phyloP scores from a whole-genome alignment of 2,888 invertebrate species.

The Galerucella calmariensis region DNA sequence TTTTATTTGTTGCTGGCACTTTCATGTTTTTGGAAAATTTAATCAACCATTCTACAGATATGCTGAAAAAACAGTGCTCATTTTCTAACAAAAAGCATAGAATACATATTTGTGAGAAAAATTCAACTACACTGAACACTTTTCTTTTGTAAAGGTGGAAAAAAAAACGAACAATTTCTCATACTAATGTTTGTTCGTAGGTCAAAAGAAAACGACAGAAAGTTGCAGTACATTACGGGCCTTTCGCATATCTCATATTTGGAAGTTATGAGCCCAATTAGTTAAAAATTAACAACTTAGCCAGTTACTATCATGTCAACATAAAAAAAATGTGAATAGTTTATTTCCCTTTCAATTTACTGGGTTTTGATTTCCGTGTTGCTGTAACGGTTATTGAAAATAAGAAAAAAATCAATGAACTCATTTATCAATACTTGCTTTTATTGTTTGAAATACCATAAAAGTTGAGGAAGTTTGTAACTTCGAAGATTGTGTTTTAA shows the following conservation, averaged over 20 bases:
- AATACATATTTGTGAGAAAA: background rate
- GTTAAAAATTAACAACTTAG: constrained; percentile 35
- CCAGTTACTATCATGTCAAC: constrained; percentile 12
- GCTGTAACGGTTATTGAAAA: background rate
- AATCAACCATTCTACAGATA: too few relatives aligned
- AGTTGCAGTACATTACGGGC: constrained; percentile 23
- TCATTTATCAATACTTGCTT: too few relatives aligned
- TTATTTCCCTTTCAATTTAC: background rate
- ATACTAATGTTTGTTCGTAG: constrained; percentile 11
- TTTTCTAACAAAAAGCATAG: too few relatives aligned
- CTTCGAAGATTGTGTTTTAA: too few relatives aligned
- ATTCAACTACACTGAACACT: too few relatives aligned
- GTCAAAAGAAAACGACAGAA: constrained; percentile 24
- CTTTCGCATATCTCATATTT: constrained; percentile 39
- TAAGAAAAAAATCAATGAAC: too few relatives aligned
- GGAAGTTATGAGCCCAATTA: constrained; percentile 39
- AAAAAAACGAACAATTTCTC: background rate
- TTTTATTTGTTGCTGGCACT: too few relatives aligned
- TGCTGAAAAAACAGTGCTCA: too few relatives aligned
- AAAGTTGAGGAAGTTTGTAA: too few relatives aligned
- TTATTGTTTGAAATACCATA: too few relatives aligned
- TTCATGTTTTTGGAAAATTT: too few relatives aligned
- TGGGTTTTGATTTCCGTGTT: constrained; percentile 13
- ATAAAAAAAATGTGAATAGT: background rate
- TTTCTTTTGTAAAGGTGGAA: too few relatives aligned